phyloP scores from a whole-genome alignment of 2,113 vertebrate species.

The Cryptomyrus ogoouensis region DNA sequence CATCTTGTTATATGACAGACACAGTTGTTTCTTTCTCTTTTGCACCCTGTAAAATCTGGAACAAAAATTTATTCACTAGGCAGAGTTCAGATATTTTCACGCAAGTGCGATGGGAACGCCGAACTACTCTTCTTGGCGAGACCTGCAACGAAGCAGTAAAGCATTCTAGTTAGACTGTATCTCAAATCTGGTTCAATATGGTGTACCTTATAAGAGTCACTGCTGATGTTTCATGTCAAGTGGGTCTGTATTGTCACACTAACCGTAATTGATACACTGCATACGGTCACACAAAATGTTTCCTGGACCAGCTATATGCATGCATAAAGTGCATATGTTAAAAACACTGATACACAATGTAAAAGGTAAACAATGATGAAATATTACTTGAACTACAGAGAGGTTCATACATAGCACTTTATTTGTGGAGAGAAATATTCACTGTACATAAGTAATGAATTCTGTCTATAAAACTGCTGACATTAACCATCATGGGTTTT shows the following conservation, averaged over 20 bases:
- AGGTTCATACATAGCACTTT: background rate
- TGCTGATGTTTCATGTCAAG: background rate
- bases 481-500: background rate
- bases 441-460: background rate
- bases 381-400: background rate
- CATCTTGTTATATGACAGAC: background rate
- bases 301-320: background rate
- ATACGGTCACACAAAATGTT: background rate
- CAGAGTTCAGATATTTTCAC: background rate
- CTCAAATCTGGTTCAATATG: background rate
- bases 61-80: background rate
- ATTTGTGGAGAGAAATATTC: background rate
- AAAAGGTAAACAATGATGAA: background rate
- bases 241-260: background rate
- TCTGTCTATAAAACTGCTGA: background rate
- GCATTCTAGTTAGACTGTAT: background rate
- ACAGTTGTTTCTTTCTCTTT: background rate
- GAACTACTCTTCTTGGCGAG: constrained; percentile 12
- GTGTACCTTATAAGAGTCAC: background rate
- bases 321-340: background rate
- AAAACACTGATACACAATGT: background rate
- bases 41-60: background rate
- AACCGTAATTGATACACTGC: background rate
- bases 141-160: constrained; percentile 14
- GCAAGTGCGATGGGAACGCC: background rate